Evolutionary conservation across 2,113 vertebrate genomes (phyloP).

Genomic region (Zosterops borbonicus): DNA sequence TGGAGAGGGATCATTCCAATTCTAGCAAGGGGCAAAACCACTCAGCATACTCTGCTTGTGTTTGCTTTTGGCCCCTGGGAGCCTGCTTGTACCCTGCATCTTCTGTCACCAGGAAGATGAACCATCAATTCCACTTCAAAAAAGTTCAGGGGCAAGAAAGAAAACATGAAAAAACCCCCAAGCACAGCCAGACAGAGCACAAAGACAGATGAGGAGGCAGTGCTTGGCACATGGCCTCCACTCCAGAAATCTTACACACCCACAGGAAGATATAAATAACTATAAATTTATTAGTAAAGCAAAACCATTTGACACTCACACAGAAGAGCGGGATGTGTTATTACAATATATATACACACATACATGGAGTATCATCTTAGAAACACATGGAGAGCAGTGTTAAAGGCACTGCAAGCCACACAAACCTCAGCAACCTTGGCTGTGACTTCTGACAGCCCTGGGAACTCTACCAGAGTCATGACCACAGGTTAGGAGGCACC

Average conservation of each 20-base stretch:
- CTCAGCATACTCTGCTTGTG: not conserved
- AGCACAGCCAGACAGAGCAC: not conserved
- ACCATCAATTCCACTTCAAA: not conserved
- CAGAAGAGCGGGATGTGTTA: conserved; percentile 52
- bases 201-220: not conserved
- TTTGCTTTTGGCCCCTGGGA: not conserved
- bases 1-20: not conserved
- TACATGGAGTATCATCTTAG: conserved; percentile 31
- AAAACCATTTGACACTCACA: conserved; percentile 64
- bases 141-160: not conserved
- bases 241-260: conserved; percentile 9
- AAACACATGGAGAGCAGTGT: conserved; percentile 56
- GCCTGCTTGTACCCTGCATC: fast-evolving
- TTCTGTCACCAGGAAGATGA: not conserved
- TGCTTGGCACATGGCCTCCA: fast-evolving
- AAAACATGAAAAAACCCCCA: not conserved
- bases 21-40: not conserved
- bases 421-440: not conserved
- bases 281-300: conserved; percentile 73
- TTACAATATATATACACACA: conserved; percentile 60
- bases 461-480: not conserved
- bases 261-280: conserved; percentile 64
- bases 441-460: not conserved
- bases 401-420: conserved; percentile 64
- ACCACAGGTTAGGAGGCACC: not conserved